Conservation (phyloP, 2,888 invertebrate species). For the Hylaea fasciaria region DNA sequence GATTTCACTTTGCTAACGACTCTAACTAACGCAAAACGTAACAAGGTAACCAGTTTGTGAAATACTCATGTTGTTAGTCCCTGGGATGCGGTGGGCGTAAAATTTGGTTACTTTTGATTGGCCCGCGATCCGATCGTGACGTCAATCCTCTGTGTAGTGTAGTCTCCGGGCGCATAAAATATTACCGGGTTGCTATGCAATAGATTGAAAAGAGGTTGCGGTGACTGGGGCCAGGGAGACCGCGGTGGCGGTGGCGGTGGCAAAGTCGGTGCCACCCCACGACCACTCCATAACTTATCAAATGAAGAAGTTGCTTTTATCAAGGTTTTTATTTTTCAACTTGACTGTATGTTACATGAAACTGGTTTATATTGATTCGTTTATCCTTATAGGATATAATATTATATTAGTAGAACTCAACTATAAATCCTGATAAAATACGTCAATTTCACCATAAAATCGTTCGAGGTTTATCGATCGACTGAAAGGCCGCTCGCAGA, state of each 20-base stretch:
- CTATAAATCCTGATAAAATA: too few species aligned
- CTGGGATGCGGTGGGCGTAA: too few species aligned
- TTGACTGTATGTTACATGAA: too few species aligned
- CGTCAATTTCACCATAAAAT: too few species aligned
- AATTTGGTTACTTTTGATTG: conserved; percentile 4
- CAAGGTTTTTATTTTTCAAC: too few species aligned
- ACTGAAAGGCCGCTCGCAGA: too few species aligned
- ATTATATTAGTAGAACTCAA: too few species aligned
- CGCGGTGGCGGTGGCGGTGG: too few species aligned
- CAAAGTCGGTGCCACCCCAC: too few species aligned
- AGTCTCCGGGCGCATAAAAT: not conserved
- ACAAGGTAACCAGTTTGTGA: not conserved
- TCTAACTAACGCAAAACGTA: not conserved
- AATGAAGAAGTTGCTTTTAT: not conserved
- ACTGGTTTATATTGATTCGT: too few species aligned
- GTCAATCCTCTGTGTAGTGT: not conserved
- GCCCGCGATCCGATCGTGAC: not conserved
- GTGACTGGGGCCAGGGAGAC: not conserved
- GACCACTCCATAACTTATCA: not conserved
- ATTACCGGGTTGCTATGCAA: not conserved
- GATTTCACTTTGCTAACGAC: conserved; percentile 1
- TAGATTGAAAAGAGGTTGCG: not conserved
- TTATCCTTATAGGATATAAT: too few species aligned
- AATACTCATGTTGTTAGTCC: not conserved
- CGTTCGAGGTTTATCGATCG: too few species aligned